A percentile compares a stretch with the other conserved stretches of the same genome.
Evolutionary conservation across 2,888 invertebrate genomes (phyloP).

Genomic region (Oeneis ivallda): DNA sequence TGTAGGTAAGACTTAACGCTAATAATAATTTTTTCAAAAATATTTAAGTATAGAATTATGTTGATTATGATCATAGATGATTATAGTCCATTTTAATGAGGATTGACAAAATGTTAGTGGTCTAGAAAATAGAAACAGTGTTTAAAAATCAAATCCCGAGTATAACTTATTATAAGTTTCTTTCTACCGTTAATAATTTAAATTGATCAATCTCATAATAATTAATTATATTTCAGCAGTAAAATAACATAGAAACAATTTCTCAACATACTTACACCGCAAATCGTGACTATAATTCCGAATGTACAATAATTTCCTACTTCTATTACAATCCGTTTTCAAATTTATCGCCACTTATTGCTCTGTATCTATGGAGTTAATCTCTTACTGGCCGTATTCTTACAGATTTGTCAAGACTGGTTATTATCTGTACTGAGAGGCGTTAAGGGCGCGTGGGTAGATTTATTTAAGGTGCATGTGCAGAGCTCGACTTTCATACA

Average conservation of each 20-base stretch:
- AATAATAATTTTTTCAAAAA: too few relatives aligned
- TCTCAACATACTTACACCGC: slow-evolving; percentile 17
- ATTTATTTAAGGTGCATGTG: slow-evolving; percentile 64
- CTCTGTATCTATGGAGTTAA: slow-evolving; percentile 52
- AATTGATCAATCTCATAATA: not conserved
- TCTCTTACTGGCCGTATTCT: slow-evolving; percentile 67
- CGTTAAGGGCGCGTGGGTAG: slow-evolving; percentile 68
- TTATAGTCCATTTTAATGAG: too few relatives aligned
- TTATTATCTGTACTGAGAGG: slow-evolving; percentile 67
- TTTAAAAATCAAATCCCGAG: too few relatives aligned
- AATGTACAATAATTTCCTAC: slow-evolving; percentile 20
- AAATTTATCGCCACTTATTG: slow-evolving; percentile 52
- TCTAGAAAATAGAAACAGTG: too few relatives aligned
- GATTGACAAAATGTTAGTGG: too few relatives aligned
- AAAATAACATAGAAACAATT: slow-evolving; percentile 5
- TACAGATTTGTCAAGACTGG: slow-evolving; percentile 60
- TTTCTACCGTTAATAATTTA: not conserved
- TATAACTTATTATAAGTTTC: too few relatives aligned
- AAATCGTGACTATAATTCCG: slow-evolving; percentile 18
- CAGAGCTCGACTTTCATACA: too few relatives aligned
- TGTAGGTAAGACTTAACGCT: too few relatives aligned
- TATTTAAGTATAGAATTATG: too few relatives aligned
- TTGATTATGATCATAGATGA: too few relatives aligned
- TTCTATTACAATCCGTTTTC: slow-evolving; percentile 27
- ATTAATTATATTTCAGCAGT: not conserved